Base-by-base conservation (phyloP, 2,888 invertebrate species). In the Galeopsomyia nigrocyanea region DNA sequence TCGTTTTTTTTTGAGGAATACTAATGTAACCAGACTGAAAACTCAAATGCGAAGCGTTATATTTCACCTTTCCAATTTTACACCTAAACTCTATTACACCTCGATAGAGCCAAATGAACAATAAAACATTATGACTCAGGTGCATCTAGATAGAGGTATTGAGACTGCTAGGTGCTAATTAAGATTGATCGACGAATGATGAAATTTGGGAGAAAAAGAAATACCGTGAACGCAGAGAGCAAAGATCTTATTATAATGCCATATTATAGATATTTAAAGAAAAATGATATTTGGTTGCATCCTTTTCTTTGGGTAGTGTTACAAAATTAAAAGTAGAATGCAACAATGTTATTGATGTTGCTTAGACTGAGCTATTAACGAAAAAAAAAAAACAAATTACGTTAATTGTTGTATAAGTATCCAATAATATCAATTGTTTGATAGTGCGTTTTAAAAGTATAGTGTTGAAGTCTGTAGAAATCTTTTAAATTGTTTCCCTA, bases 281-380 rank as follows among this genome's bases (percentile, higher is more conserved):
- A 22, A 39, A 39, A 39, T 71, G 56, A 51, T 14, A 66, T 47
- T 71, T 75, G 68, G 62, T 75, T 75, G 68, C 74, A 71, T 71
- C 71, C 49, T 75, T 71, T 68, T 75, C 57, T 71, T 71, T 68
- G 31, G 51, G 68, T 71, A 71, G 74, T 26, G 65, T 66, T 69
- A 74, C 71, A 68, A 71, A 75, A 71, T 68, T 71, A 65, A 71
- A 71, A 55, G 71, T 75, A 71, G 74, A 74, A 58, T 65, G 71
- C 71, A 75, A 75, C 71, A 62, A 57, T 68, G 65, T 71, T 68
- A 66, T 68, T 61, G 51, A 71, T 58, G 71, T 68, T 75, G 74
- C 71, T 75, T 75, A 75, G 71, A 75, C 68, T 71, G 74, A 75
- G 65, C 68, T 66, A 71, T 71, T 70, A 67, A 74, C 63, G 68